phyloP scores from a whole-genome alignment of 37 sponge, comb jelly and placozoan genomes.

The Bolinopsis microptera region DNA sequence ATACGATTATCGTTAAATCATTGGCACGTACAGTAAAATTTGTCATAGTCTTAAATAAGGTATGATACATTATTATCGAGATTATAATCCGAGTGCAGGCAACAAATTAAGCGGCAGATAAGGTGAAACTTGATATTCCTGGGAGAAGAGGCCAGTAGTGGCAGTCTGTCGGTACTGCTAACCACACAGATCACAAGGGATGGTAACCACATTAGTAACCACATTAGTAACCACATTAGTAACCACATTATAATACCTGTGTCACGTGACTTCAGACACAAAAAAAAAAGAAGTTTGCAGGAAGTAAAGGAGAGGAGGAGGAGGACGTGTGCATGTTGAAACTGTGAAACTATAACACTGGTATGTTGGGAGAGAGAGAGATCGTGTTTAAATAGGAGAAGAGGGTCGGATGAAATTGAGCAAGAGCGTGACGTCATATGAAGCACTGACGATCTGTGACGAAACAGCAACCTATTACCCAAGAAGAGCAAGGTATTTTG shows the following conservation, averaged over 20 bases:
- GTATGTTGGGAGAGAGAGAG: no score
- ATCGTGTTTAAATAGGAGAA: no score
- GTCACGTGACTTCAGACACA: background rate
- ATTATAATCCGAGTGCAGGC: background rate
- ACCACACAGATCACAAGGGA: background rate
- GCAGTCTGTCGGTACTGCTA: no score
- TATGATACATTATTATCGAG: background rate
- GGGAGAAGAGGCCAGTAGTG: background rate
- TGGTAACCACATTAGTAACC: background rate
- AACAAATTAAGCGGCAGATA: background rate
- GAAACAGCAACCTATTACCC: background rate
- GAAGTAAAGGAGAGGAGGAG: no score
- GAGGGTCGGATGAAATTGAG: background rate
- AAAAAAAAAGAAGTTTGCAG: no score
- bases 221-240: no score
- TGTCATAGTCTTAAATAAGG: background rate
- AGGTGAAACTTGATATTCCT: background rate
- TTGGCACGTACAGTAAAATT: background rate
- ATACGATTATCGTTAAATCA: no score
- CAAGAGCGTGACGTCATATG: background rate
- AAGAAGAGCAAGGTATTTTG: background rate
- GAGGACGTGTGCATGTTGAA: no score
- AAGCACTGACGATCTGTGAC: background rate
- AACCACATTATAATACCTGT: no score
- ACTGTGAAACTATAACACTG: no score